Base-by-base conservation (phyloP, 2,797 vertebrate species). In the Trematomus bernacchii region DNA sequence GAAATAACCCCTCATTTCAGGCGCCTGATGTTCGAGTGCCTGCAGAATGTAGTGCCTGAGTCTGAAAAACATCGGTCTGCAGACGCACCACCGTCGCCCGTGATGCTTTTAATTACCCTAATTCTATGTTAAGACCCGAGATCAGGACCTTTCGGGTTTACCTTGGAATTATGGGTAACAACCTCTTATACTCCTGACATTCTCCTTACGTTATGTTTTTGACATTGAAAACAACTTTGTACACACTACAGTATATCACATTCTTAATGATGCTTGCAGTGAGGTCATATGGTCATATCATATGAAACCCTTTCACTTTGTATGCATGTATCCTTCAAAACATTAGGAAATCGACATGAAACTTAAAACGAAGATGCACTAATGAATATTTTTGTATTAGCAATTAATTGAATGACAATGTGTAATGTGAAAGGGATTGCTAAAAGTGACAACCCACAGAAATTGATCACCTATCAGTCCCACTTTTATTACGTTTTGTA, bases 21-120 rank as follows among this genome's bases (percentile, higher is more conserved):
- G 91, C 84, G 83, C 84, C 90, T 92, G 73, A 85, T 85, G 91
- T 88, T 90, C 89, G 79, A 88, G 76, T 76, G 76, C 66, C 80
- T 76, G 83, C 71, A 80, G 84, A 85, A 80, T 77, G 76, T 33
- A 69, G 87, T 54, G 86, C 73, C 77, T 46, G 62, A 61, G 90
- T 91, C 88, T 89, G 86, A 91, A 91, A 93, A 92, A 93, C 92
- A 92, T 83, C 11, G 82, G 86, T 90, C 84, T 91, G 82, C 82
- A 87, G 84, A 80, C 80, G 73, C 83, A 83, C 91, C 82, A 71
- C 84, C 7, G 65, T 79, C 77, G 47, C 86, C 33, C 84, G 88
- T 71, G 85, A 90, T 80, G 78, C 83, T 83, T 88, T 86, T 92
- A 88, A 93, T 92, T 88, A 92, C 77, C 76, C 84, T 93, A 92